phyloP scores from a whole-genome alignment of 2,888 invertebrate species.

The Mythimna impura region DNA sequence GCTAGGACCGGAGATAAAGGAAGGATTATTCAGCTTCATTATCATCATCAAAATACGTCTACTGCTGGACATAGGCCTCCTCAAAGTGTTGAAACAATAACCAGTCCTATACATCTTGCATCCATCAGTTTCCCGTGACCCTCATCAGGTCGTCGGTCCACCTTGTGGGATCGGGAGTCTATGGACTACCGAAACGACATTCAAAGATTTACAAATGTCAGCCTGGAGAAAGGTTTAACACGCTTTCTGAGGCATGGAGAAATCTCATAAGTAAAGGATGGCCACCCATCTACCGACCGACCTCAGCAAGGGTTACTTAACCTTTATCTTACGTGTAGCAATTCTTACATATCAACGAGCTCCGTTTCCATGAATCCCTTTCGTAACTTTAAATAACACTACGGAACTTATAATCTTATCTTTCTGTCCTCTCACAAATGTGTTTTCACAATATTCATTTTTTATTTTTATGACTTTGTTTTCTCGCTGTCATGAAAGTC shows the following conservation, averaged over 20 bases:
- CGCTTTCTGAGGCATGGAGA: not conserved
- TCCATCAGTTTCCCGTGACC: no score
- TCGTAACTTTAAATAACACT: not conserved
- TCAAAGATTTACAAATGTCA: no score
- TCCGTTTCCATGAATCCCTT: not conserved
- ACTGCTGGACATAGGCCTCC: no score
- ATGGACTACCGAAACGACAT: no score
- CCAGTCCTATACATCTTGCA: no score
- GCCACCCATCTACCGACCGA: not conserved
- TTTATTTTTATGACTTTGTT: conserved; percentile 57
- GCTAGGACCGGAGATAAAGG: no score
- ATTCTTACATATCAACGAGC: not conserved
- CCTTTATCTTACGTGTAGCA: not conserved
- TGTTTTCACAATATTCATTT: conserved; percentile 46
- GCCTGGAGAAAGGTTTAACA: not conserved
- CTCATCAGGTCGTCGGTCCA: no score
- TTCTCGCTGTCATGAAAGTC: conserved; percentile 47
- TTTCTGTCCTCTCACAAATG: conserved; percentile 25
- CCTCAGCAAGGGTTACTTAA: not conserved
- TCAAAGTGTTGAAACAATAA: no score
- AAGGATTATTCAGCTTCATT: no score
- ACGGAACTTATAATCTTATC: conserved; percentile 25
- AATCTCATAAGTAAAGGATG: not conserved
- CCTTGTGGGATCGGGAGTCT: no score
- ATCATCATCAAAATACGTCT: no score